Percentiles rank a stretch among this genome's conserved stretches.
Evolutionary conservation across 2,113 vertebrate species (phyloP).

Genomic region (Myrmecophaga tridactyla): DNA sequence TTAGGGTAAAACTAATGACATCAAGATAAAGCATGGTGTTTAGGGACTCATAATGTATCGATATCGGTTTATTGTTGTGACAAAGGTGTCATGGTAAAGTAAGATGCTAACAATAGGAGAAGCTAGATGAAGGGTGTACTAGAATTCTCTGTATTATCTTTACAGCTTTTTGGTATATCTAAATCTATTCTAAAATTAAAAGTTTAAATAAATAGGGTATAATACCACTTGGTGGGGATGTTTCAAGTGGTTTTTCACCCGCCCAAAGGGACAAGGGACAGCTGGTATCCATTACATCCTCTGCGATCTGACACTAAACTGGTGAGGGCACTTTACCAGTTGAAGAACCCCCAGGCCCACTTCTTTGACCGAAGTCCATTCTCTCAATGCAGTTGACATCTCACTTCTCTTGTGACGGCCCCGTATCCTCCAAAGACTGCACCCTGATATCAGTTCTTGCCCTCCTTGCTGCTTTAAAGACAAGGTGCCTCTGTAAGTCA

Average conservation of each 20-base stretch:
- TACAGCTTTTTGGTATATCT: neutral
- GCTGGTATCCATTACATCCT: neutral
- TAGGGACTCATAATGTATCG: neutral
- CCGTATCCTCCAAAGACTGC: neutral
- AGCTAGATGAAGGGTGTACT: rapidly evolving
- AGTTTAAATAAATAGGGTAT: neutral
- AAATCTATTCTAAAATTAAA: neutral
- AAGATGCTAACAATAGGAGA: neutral
- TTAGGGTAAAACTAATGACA: neutral
- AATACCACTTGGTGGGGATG: neutral
- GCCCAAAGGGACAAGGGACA: neutral
- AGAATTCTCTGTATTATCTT: neutral
- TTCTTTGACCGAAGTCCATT: neutral
- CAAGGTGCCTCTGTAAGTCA: no score
- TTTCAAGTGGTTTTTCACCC: neutral
- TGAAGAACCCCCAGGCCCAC: neutral
- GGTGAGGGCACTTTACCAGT: neutral
- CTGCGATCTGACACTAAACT: neutral
- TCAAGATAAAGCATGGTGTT: neutral
- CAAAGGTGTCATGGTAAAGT: neutral
- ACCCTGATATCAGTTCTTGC: neutral
- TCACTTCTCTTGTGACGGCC: no score
- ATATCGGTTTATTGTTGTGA: neutral
- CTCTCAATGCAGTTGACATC: neutral
- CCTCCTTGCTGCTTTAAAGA: neutral